Conservation (phyloP, 2,888 invertebrate species). For the Ennomos fuscantarius region DNA sequence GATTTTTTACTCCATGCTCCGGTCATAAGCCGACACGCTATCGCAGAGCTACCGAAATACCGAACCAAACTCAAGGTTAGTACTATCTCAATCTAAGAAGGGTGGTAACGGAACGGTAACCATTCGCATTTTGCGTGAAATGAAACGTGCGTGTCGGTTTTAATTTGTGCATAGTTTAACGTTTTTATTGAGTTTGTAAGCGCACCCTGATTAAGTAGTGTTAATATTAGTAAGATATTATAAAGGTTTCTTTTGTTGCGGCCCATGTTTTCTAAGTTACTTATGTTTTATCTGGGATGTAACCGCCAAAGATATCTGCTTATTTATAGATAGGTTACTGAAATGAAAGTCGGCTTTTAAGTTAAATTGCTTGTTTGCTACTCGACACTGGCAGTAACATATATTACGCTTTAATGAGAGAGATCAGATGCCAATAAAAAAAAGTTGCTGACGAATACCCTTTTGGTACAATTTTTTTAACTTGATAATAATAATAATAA, state of each 20-base stretch:
- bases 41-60: constrained; percentile 20
- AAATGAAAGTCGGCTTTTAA: too few relatives aligned
- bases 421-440: too few relatives aligned
- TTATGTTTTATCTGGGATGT: background rate
- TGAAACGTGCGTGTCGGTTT: constrained; percentile 56
- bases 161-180: constrained; percentile 66
- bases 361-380: too few relatives aligned
- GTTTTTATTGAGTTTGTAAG: constrained; percentile 27
- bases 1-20: constrained; percentile 21
- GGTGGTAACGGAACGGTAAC: constrained; percentile 32
- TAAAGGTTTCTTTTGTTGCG: background rate
- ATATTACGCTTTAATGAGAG: too few relatives aligned
- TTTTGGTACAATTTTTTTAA: too few relatives aligned
- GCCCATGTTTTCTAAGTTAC: background rate
- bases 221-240: constrained; percentile 15
- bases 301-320: too few relatives aligned
- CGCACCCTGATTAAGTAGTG: constrained; percentile 18
- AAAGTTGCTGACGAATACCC: too few relatives aligned
- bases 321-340: too few relatives aligned
- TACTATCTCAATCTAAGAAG: constrained; percentile 34
- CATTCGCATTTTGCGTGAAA: constrained; percentile 49
- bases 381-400: too few relatives aligned
- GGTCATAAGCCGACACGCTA: constrained; percentile 52
- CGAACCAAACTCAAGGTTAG: constrained; percentile 31
- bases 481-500: too few relatives aligned